These are phyloP conservation scores for Anarsia innoxiella DNA, from an alignment of 2,888 invertebrate genomes.

Conservation along the genomic window DNA sequence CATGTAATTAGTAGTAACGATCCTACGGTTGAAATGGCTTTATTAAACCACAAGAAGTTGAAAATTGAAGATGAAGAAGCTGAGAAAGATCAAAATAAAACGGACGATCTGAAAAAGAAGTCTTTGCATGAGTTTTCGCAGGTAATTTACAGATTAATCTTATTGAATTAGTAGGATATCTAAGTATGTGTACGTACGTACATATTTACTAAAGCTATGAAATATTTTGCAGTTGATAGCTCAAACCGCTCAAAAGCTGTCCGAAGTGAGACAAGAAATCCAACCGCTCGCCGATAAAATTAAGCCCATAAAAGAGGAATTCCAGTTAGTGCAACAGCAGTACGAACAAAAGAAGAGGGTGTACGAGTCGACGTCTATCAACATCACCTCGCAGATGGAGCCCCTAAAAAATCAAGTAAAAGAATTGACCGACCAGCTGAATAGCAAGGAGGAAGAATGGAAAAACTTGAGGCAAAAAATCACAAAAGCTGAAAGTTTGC, in stretches of 20 bases:
- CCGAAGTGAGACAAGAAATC: constrained; percentile 64
- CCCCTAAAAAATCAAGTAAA: constrained; percentile 72
- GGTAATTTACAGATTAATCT: constrained; percentile 29
- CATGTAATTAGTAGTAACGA: constrained; percentile 80
- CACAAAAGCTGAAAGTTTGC: constrained; percentile 70
- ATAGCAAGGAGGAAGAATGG: constrained; percentile 70
- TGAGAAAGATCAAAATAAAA: constrained; percentile 55
- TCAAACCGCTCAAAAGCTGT: constrained; percentile 75
- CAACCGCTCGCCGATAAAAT: constrained; percentile 69
- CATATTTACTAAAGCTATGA: not conserved
- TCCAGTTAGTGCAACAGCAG: constrained; percentile 77
- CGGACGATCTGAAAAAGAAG: constrained; percentile 52
- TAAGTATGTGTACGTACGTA: too few relatives aligned
- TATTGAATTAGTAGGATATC: too few relatives aligned
- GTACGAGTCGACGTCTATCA: constrained; percentile 79
- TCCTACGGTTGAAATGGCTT: constrained; percentile 67
- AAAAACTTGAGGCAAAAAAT: constrained; percentile 71
- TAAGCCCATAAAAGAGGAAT: constrained; percentile 79
- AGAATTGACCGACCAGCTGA: constrained; percentile 68
- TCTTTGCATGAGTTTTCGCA: constrained; percentile 67
- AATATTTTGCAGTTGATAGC: constrained; percentile 68
- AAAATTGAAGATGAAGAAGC: constrained; percentile 74
- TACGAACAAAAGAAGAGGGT: constrained; percentile 81
- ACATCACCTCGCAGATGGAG: constrained; percentile 72
- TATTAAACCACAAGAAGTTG: constrained; percentile 67